Conservation (phyloP, 2,888 invertebrate species). For the Tachina grossa region DNA sequence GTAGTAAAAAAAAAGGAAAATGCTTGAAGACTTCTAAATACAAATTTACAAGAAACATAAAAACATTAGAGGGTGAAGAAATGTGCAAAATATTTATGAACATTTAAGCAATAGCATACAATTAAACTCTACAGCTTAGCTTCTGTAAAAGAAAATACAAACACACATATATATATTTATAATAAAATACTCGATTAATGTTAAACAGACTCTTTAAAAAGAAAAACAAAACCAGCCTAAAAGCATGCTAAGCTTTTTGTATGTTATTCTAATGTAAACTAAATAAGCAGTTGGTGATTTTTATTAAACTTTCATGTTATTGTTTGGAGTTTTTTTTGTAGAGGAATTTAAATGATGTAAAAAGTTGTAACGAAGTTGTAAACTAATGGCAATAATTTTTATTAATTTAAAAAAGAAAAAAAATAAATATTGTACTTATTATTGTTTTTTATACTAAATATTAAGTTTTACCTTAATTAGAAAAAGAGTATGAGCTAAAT, state of each 20-base stretch:
- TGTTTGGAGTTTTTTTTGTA: background rate
- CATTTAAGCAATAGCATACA: background rate
- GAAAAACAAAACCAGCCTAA: background rate
- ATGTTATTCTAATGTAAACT: background rate
- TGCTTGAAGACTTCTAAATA: too few species aligned
- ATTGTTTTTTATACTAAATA: background rate
- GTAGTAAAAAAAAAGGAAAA: too few species aligned
- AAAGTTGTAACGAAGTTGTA: constrained; percentile 77
- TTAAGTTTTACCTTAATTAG: constrained; percentile 38
- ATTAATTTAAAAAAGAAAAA: constrained; percentile 71
- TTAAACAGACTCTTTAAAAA: background rate
- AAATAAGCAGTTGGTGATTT: too few species aligned
- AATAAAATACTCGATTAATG: background rate
- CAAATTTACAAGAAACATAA: background rate
- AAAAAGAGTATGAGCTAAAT: background rate
- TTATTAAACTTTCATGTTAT: background rate
- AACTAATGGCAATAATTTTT: constrained; percentile 80
- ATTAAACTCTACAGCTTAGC: background rate
- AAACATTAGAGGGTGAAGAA: constrained; percentile 14
- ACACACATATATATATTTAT: background rate
- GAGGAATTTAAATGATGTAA: background rate
- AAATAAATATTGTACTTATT: background rate
- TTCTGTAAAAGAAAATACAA: background rate
- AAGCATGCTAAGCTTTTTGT: constrained; percentile 6
- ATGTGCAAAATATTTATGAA: background rate